Conservation (phyloP, 2,113 vertebrate species). For the Neopipo cinnamomea region DNA sequence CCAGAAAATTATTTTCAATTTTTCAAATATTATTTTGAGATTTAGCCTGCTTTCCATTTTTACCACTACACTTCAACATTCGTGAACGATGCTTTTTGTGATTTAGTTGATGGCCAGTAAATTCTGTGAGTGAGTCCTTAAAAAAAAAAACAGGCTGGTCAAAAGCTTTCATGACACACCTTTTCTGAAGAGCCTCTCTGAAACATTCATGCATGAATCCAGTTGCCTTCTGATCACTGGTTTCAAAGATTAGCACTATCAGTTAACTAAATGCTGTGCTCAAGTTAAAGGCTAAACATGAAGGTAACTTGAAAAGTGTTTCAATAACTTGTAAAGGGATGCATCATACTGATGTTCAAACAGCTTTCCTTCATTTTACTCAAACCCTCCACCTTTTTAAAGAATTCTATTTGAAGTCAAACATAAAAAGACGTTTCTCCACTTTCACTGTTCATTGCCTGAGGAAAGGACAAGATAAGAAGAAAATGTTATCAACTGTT, state of each 20-base stretch:
- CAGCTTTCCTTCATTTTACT: background rate
- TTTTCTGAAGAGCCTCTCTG: background rate
- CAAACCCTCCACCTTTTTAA: background rate
- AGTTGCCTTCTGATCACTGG: background rate
- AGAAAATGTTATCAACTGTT: background rate
- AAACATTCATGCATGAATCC: background rate
- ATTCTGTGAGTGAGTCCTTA: background rate
- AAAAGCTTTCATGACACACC: background rate
- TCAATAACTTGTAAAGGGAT: background rate
- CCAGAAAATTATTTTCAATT: background rate
- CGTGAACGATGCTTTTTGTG: background rate
- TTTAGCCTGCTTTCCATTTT: background rate
- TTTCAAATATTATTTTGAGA: background rate
- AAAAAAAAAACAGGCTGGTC: background rate
- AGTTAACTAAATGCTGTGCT: background rate
- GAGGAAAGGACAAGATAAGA: background rate
- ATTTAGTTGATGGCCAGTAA: background rate
- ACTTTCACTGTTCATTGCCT: background rate
- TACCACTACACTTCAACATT: background rate
- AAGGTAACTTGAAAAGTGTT: constrained; percentile 15
- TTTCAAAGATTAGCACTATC: background rate
- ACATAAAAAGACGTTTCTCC: constrained; percentile 2
- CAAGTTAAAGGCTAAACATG: background rate
- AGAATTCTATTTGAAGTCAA: constrained; percentile 5
- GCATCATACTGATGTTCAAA: background rate